These are phyloP conservation scores for Siphamia tubifer DNA, from an alignment of 2,113 vertebrate species.

Conservation along the genomic window DNA sequence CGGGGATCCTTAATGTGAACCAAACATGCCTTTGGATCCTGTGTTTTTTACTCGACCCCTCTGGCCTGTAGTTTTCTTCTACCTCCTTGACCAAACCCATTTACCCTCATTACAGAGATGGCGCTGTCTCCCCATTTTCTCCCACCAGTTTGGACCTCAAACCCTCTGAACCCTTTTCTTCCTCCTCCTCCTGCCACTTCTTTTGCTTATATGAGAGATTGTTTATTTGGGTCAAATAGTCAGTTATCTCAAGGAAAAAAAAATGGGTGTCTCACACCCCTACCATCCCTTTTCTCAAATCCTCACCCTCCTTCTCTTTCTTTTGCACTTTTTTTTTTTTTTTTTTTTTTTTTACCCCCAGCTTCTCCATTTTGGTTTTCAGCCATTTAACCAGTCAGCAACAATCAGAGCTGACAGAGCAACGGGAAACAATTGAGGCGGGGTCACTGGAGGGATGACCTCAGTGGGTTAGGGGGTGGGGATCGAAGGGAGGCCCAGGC, in stretches of 20 bases:
- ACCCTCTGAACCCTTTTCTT: constrained; percentile 32
- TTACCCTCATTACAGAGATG: constrained; percentile 25
- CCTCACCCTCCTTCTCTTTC: constrained; percentile 57
- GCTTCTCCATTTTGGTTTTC: constrained; percentile 72
- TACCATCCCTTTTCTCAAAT: constrained; percentile 46
- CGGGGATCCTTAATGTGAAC: too few relatives aligned
- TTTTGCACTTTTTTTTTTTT: constrained; percentile 62
- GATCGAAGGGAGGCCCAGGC: constrained; percentile 65
- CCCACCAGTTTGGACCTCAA: constrained; percentile 22
- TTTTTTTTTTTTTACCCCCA: constrained; percentile 56
- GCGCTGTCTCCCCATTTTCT: constrained; percentile 41
- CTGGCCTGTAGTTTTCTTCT: not conserved
- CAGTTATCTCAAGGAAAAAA: constrained; percentile 72
- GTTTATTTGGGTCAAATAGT: constrained; percentile 85
- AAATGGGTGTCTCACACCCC: constrained; percentile 45
- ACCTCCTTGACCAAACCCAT: not conserved
- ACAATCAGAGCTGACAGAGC: constrained; percentile 84
- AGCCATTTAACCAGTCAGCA: constrained; percentile 82
- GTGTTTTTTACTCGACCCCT: not conserved
- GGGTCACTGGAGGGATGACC: constrained; percentile 77
- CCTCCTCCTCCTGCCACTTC: constrained; percentile 43
- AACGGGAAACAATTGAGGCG: constrained; percentile 79
- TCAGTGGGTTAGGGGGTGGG: constrained; percentile 61
- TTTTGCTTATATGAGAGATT: constrained; percentile 51
- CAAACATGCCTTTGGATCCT: not conserved